Conservation (phyloP, 2,888 invertebrate species). For the Hylaea fasciaria region DNA sequence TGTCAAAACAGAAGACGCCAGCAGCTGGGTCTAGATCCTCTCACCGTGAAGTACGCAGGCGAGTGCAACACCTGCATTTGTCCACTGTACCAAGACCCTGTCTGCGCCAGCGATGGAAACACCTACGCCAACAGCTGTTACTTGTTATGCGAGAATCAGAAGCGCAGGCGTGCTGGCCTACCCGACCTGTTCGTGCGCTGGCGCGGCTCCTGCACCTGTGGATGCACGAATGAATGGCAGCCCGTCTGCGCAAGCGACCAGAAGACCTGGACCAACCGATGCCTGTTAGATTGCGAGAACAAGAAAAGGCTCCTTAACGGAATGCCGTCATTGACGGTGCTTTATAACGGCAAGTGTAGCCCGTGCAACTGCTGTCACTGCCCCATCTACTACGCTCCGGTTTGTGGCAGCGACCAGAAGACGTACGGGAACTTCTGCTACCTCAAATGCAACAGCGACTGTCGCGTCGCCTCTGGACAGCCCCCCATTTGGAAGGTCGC, state of each 20-base stretch:
- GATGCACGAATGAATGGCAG: constrained; percentile 34
- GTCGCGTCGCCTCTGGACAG: constrained; percentile 28
- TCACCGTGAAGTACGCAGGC: constrained; percentile 43
- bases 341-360: constrained; percentile 18
- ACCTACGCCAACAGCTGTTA: constrained; percentile 52
- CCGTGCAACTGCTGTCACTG: constrained; percentile 37
- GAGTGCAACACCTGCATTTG: constrained; percentile 50
- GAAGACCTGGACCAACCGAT: constrained; percentile 48
- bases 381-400: constrained; percentile 39
- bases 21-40: constrained; percentile 34
- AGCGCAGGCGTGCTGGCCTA: constrained; percentile 11
- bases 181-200: constrained; percentile 36
- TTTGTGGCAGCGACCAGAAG: constrained; percentile 50
- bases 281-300: constrained; percentile 51
- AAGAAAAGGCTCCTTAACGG: constrained; percentile 29
- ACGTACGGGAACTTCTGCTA: constrained; percentile 54
- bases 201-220: constrained; percentile 47
- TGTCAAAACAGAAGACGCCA: constrained; percentile 49
- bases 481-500: too few relatives aligned
- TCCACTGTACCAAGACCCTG: constrained; percentile 41
- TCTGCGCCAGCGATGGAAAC: constrained; percentile 53
- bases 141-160: constrained; percentile 48
- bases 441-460: constrained; percentile 48
- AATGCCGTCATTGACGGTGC: constrained; percentile 6
- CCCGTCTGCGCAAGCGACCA: constrained; percentile 54